These are phyloP conservation scores for Mesoligia furuncula DNA, from an alignment of 2,888 invertebrate species.

Conservation along the genomic window DNA sequence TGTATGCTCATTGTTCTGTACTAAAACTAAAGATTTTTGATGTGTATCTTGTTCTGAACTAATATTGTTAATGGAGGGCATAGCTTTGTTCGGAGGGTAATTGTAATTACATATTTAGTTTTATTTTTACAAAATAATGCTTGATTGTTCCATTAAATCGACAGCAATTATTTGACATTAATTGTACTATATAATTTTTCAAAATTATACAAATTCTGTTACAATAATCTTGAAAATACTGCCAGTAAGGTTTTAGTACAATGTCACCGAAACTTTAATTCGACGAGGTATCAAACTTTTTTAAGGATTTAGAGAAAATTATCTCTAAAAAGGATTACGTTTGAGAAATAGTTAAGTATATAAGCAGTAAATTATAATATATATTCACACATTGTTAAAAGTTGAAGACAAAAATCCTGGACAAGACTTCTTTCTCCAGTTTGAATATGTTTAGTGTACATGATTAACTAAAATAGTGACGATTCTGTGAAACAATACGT, in stretches of 20 bases:
- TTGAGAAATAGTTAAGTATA: constrained; percentile 25
- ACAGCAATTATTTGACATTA: constrained; percentile 30
- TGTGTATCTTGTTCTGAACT: constrained; percentile 46
- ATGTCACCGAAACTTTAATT: constrained; percentile 18
- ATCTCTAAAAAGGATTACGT: constrained; percentile 41
- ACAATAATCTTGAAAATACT: constrained; percentile 22
- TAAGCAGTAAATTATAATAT: constrained; percentile 56
- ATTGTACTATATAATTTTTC: neutral
- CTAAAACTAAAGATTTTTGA: constrained; percentile 32
- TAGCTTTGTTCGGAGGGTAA: constrained; percentile 48
- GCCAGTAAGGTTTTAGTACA: constrained; percentile 27
- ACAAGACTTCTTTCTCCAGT: constrained; percentile 22
- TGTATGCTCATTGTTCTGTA: constrained; percentile 46
- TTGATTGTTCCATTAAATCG: constrained; percentile 42
- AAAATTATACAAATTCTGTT: constrained; percentile 25
- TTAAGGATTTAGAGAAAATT: constrained; percentile 36
- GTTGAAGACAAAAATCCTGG: constrained; percentile 21
- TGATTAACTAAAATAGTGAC: constrained; percentile 41
- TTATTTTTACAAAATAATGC: constrained; percentile 55
- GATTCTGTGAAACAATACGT: constrained; percentile 40
- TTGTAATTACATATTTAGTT: constrained; percentile 59
- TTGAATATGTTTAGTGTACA: constrained; percentile 17
- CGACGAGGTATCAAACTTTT: constrained; percentile 33
- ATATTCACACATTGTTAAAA: constrained; percentile 49
- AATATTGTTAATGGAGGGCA: constrained; percentile 30